These are phyloP conservation scores for Metalampra italica DNA, from an alignment of 2,888 invertebrate species.

Conservation along the genomic window DNA sequence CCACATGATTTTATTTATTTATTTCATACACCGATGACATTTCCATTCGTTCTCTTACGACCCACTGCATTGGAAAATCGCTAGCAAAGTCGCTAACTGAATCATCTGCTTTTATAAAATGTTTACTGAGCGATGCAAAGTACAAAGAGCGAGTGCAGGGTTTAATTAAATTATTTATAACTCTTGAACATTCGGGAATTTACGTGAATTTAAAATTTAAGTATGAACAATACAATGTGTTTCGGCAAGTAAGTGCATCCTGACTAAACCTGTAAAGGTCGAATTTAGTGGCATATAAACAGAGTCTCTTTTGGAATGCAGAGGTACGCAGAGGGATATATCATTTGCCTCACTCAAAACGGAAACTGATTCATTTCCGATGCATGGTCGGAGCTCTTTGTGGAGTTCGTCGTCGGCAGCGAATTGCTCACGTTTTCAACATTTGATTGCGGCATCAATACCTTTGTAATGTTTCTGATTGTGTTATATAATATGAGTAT, in stretches of 20 bases:
- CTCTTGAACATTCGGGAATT: slow-evolving; percentile 42
- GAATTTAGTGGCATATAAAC: slow-evolving; percentile 36
- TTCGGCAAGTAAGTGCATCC: slow-evolving; percentile 41
- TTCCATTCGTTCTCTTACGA: slow-evolving; percentile 50
- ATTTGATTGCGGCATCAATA: slow-evolving; percentile 74
- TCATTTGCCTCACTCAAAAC: slow-evolving; percentile 67
- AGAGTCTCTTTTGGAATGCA: slow-evolving; percentile 49
- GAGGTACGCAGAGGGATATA: slow-evolving; percentile 49
- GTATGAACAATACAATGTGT: slow-evolving; percentile 45
- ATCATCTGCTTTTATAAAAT: slow-evolving; percentile 20
- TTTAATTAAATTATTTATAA: slow-evolving; percentile 41
- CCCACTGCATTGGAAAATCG: slow-evolving; percentile 48
- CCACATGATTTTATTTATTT: slow-evolving; percentile 77
- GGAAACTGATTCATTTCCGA: slow-evolving; percentile 78
- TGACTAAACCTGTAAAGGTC: slow-evolving; percentile 36
- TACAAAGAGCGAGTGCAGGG: slow-evolving; percentile 16
- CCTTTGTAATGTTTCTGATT: slow-evolving; percentile 30
- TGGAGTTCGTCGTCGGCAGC: slow-evolving; percentile 66
- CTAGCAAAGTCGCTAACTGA: slow-evolving; percentile 23
- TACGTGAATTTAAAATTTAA: slow-evolving; percentile 48
- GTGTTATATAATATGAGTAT: slow-evolving; percentile 1
- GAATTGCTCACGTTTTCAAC: slow-evolving; percentile 74
- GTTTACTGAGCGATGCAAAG: slow-evolving; percentile 19
- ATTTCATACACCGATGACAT: slow-evolving; percentile 71
- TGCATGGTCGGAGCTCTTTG: slow-evolving; percentile 75